These are phyloP conservation scores for Leptinotarsa undecemlineata DNA, from an alignment of 1,140 invertebrate genomes.

Conservation along the genomic window DNA sequence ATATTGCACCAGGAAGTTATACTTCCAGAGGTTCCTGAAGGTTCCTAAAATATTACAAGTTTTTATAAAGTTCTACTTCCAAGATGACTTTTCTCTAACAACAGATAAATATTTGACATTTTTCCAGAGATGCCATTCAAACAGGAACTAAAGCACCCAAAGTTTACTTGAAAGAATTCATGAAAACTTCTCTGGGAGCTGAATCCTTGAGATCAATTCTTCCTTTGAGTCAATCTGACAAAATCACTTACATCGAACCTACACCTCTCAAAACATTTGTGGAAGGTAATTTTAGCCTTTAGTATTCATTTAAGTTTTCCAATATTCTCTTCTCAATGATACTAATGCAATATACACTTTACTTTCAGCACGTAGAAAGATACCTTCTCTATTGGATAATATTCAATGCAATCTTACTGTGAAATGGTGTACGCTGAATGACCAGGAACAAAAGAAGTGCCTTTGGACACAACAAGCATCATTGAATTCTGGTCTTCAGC, in stretches of 20 bases:
- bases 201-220: constrained; percentile 13
- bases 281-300: constrained; percentile 2
- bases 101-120: background rate
- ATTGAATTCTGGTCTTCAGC: constrained; percentile 62
- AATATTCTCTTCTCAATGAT: background rate
- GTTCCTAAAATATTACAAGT: background rate
- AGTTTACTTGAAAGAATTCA: background rate
- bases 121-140: background rate
- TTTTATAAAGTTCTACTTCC: background rate
- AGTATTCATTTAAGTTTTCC: background rate
- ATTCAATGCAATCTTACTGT: constrained; percentile 57
- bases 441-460: constrained; percentile 63
- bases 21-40: background rate
- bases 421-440: constrained; percentile 64
- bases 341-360: background rate
- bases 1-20: too few relatives aligned
- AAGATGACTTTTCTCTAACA: background rate
- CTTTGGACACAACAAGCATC: constrained; percentile 61
- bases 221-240: constrained; percentile 4
- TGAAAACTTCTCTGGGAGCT: background rate
- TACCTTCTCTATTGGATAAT: constrained; percentile 38
- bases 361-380: constrained; percentile 23
- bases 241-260: background rate
- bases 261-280: constrained; percentile 16
- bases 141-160: background rate